phyloP scores from a whole-genome alignment of 2,113 vertebrate genomes.

The Rhinichthys klamathensis region DNA sequence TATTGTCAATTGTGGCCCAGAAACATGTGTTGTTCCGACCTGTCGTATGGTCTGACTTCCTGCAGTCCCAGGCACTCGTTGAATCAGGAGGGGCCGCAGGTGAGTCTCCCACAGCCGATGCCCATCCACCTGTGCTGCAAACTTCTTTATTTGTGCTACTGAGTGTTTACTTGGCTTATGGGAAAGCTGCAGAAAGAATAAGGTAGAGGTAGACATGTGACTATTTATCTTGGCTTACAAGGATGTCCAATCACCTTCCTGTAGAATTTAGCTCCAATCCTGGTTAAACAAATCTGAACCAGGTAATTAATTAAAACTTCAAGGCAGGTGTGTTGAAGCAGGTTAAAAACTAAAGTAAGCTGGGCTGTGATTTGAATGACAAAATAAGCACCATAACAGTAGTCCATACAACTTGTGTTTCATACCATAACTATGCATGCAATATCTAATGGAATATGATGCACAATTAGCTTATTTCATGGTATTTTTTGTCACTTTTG shows the following conservation, averaged over 20 bases:
- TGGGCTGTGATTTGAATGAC: neutral
- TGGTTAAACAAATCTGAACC: neutral
- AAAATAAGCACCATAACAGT: neutral
- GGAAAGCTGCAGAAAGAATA: conserved; percentile 58
- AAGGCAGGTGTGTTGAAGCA: neutral
- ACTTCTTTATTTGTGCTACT: conserved; percentile 70
- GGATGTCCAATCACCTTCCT: neutral
- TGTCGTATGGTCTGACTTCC: conserved; percentile 81
- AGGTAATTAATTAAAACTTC: neutral
- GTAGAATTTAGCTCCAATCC: neutral
- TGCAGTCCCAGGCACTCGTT: conserved; percentile 79
- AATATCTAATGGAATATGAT: neutral
- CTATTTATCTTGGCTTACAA: neutral
- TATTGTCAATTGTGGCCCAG: no score
- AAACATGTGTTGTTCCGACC: conserved; percentile 61
- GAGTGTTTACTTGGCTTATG: conserved; percentile 77
- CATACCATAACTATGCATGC: no score
- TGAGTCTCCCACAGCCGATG: conserved; percentile 81
- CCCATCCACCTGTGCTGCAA: conserved; percentile 77
- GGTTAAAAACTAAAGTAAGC: neutral
- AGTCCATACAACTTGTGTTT: neutral
- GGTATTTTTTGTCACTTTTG: neutral
- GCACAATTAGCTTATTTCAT: neutral
- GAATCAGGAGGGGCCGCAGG: conserved; percentile 81
- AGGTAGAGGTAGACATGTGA: neutral